Conservation (phyloP, 1,140 invertebrate genomes). For the Drosophila tristis region DNA sequence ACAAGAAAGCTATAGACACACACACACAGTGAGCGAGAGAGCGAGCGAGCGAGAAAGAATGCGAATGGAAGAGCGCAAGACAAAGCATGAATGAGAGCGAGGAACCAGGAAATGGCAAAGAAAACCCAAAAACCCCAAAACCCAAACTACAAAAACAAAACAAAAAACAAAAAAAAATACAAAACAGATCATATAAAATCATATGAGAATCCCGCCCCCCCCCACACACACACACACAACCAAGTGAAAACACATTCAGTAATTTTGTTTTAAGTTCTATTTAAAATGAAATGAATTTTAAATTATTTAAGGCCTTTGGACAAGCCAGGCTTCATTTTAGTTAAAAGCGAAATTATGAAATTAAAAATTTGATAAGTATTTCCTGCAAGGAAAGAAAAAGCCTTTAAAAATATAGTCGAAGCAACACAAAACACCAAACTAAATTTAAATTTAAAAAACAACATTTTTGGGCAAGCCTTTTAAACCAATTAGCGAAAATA, state of each 20-base stretch:
- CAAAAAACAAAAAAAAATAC: slow-evolving; percentile 28
- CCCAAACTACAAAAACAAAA: slow-evolving; percentile 3
- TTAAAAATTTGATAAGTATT: slow-evolving; percentile 74
- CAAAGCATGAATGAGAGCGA: slow-evolving; percentile 29
- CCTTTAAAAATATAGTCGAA: slow-evolving; percentile 72
- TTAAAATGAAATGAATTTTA: slow-evolving; percentile 78
- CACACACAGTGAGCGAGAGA: slow-evolving; percentile 27
- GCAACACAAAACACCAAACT: slow-evolving; percentile 28
- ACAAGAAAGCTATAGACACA: slow-evolving; percentile 17
- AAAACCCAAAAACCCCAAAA: too few species aligned
- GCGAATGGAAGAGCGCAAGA: slow-evolving; percentile 27
- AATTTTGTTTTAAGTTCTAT: slow-evolving; percentile 82
- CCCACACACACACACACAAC: neutral
- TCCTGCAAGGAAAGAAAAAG: slow-evolving; percentile 80
- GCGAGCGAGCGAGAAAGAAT: slow-evolving; percentile 21
- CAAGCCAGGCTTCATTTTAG: slow-evolving; percentile 36
- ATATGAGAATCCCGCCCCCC: neutral
- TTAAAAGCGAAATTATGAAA: slow-evolving; percentile 42
- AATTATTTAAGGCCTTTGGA: slow-evolving; percentile 42
- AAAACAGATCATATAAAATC: slow-evolving; percentile 11
- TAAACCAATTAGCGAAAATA: slow-evolving; percentile 59
- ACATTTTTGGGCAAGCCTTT: slow-evolving; percentile 61
- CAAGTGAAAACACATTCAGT: slow-evolving; percentile 72
- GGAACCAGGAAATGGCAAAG: slow-evolving; percentile 4
- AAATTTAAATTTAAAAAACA: slow-evolving; percentile 40